Percentiles rank a stretch among this genome's conserved stretches.
Evolutionary conservation across 2,888 invertebrate genomes (phyloP).

Genomic region (Busseola fusca): DNA sequence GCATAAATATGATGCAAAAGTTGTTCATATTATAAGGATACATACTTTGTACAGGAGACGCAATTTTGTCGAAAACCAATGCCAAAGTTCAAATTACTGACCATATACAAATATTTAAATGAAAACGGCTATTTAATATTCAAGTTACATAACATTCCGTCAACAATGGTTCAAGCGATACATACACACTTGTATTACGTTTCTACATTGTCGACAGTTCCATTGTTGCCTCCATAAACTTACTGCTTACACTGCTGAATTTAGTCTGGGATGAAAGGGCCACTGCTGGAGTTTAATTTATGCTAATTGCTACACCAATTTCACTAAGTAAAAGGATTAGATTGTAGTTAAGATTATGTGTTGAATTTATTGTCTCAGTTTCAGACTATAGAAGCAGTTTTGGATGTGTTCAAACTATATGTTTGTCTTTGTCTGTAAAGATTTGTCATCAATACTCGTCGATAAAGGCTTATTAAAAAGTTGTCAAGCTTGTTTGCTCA

Average conservation of each 20-base stretch:
- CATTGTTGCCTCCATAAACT: slow-evolving; percentile 57
- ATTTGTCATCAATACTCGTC: slow-evolving; percentile 10
- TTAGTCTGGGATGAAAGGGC: slow-evolving; percentile 49
- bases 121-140: slow-evolving; percentile 58
- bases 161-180: slow-evolving; percentile 60
- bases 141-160: slow-evolving; percentile 59
- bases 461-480: slow-evolving; percentile 8
- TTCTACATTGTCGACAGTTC: slow-evolving; percentile 43
- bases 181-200: slow-evolving; percentile 47
- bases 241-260: slow-evolving; percentile 44
- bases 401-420: slow-evolving; percentile 3
- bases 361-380: slow-evolving; percentile 34
- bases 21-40: not conserved
- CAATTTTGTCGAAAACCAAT: slow-evolving; percentile 33
- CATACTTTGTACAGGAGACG: not conserved
- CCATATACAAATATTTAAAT: slow-evolving; percentile 41
- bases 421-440: slow-evolving; percentile 1
- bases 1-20: not conserved
- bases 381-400: slow-evolving; percentile 2
- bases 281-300: slow-evolving; percentile 50
- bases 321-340: slow-evolving; percentile 53
- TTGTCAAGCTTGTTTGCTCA: slow-evolving; percentile 5
- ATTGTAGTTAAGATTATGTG: slow-evolving; percentile 53
- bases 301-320: slow-evolving; percentile 55
- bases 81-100: slow-evolving; percentile 43